phyloP scores from a whole-genome alignment of 2,113 vertebrate genomes.

The Leptodactylus fuscus region DNA sequence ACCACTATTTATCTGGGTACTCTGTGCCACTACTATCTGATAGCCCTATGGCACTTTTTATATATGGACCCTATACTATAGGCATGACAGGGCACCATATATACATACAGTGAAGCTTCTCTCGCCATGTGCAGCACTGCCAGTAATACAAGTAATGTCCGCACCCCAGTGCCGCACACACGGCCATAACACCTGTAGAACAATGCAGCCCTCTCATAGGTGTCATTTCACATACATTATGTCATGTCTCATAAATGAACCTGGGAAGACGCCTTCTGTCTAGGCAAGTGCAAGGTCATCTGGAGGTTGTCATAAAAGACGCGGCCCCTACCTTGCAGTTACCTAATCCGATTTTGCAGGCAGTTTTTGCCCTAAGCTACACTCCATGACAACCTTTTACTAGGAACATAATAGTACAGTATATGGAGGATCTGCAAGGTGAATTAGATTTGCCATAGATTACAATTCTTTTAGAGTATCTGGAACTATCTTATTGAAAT shows the following conservation, averaged over 20 bases:
- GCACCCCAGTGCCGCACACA: not conserved
- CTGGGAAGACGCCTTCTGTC: not conserved
- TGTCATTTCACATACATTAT: constrained; percentile 21
- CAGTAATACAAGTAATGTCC: not conserved
- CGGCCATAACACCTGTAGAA: not conserved
- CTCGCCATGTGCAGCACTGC: not conserved
- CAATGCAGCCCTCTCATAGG: not conserved
- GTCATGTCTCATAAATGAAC: constrained; percentile 9
- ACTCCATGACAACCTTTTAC: not conserved
- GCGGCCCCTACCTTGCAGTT: too few relatives aligned
- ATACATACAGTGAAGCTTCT: too few relatives aligned
- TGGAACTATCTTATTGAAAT: too few relatives aligned
- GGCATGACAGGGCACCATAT: too few relatives aligned
- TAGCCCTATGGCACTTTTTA: too few relatives aligned
- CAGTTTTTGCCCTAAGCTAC: not conserved
- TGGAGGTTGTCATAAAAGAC: not conserved
- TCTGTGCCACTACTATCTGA: too few relatives aligned
- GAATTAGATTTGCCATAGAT: not conserved
- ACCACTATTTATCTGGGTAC: too few relatives aligned
- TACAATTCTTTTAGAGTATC: not conserved
- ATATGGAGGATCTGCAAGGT: not conserved
- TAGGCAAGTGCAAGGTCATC: not conserved
- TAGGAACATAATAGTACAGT: not conserved
- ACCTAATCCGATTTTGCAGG: not conserved
- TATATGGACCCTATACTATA: too few relatives aligned